A percentile compares a stretch with the other conserved stretches of the same genome.
These are phyloP conservation scores for Galeopterus variegatus DNA, from an alignment of 2,113 vertebrate species.

Conservation along the genomic window DNA sequence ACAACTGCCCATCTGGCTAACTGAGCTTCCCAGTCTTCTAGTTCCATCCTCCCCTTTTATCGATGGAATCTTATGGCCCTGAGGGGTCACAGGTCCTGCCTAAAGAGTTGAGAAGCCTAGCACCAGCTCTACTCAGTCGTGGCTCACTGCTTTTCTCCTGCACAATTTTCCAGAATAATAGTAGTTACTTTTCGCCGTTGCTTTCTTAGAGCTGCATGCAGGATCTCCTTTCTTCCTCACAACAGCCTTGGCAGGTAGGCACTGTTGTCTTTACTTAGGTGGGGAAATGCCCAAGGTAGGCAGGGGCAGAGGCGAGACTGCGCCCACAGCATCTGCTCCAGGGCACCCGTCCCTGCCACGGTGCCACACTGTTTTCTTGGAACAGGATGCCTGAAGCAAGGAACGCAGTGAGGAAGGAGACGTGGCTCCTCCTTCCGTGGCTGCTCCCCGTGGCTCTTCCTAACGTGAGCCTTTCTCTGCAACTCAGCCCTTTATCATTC, in stretches of 20 bases:
- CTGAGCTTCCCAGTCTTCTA: not conserved
- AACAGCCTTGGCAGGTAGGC: not conserved
- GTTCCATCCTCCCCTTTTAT: not conserved
- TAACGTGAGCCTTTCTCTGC: not conserved
- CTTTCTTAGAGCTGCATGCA: not conserved
- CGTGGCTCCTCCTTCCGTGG: not conserved
- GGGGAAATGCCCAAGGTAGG: not conserved
- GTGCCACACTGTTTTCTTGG: not conserved
- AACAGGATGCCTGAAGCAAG: not conserved
- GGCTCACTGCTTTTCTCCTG: not conserved
- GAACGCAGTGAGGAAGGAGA: accelerated
- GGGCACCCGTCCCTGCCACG: not conserved
- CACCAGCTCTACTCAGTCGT: not conserved
- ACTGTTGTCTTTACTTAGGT: not conserved
- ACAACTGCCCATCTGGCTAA: not conserved
- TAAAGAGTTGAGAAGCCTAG: not conserved
- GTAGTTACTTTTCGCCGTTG: not conserved
- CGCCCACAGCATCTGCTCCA: accelerated
- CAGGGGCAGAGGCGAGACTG: not conserved
- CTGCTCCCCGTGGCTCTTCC: not conserved
- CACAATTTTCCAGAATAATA: not conserved
- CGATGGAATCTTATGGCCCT: not conserved
- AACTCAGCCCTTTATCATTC: not conserved
- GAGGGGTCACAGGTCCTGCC: not conserved
- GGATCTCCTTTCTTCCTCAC: not conserved